These are phyloP conservation scores for Zaprionus tsacasi DNA, from an alignment of 1,140 invertebrate species.

Conservation along the genomic window DNA sequence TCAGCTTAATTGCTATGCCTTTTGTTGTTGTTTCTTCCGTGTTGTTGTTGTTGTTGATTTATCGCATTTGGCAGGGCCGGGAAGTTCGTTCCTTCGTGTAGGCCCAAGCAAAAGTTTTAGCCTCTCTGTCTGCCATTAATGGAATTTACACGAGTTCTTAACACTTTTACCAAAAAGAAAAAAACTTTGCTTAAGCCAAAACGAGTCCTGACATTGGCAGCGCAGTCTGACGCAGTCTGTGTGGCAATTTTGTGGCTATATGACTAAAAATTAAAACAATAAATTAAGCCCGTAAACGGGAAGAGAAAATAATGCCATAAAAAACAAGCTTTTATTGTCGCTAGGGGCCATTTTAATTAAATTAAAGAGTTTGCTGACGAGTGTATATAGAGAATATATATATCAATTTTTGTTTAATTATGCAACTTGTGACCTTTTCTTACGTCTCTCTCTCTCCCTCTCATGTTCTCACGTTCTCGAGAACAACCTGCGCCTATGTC, in stretches of 20 bases:
- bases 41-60: conserved; percentile 52
- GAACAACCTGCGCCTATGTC: conserved; percentile 20
- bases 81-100: neutral
- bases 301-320: conserved; percentile 11
- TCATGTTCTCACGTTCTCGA: neutral
- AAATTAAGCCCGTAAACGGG: conserved; percentile 59
- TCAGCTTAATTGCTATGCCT: conserved; percentile 50
- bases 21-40: conserved; percentile 1
- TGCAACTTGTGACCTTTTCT: conserved; percentile 3
- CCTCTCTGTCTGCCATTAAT: conserved; percentile 55
- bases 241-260: conserved; percentile 61
- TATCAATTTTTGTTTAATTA: conserved; percentile 43
- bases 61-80: conserved; percentile 56
- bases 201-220: conserved; percentile 14
- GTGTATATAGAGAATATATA: neutral
- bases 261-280: conserved; percentile 79
- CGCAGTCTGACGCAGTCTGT: neutral
- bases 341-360: conserved; percentile 44
- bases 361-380: conserved; percentile 29
- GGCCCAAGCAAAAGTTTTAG: conserved; percentile 17
- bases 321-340: conserved; percentile 1
- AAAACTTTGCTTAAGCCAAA: conserved; percentile 34
- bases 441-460: neutral
- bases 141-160: conserved; percentile 79
- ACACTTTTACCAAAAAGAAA: conserved; percentile 57